A percentile compares a stretch with the other conserved stretches of the same genome.
phyloP scores from a whole-genome alignment of 2,797 vertebrate species.

The Darevskia nairensis region DNA sequence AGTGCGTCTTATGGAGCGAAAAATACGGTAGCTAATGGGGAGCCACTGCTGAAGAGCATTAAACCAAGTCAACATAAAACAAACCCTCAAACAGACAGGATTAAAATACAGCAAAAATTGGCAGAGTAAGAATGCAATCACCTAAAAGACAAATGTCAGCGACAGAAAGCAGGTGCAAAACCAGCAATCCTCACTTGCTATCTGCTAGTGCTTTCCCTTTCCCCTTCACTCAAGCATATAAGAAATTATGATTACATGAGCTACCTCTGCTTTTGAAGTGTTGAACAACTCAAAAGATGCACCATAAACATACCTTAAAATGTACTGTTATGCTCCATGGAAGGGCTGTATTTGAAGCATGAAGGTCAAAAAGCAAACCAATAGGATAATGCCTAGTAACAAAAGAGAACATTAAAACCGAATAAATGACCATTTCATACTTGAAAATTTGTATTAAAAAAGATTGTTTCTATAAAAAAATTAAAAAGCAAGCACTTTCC shows the following conservation, averaged over 20 bases:
- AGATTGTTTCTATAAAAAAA: not conserved
- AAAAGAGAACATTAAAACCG: slow-evolving; percentile 35
- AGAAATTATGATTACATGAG: slow-evolving; percentile 10
- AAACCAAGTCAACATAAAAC: not conserved
- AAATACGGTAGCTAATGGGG: no score
- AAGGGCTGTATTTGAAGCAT: slow-evolving; percentile 92
- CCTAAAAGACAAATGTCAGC: not conserved
- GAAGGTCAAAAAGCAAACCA: slow-evolving; percentile 96
- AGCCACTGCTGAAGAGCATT: not conserved
- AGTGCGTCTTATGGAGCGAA: no score
- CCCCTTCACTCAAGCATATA: not conserved
- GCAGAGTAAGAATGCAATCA: not conserved
- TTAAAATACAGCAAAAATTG: not conserved
- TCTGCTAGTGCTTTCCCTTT: not conserved
- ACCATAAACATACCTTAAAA: slow-evolving; percentile 92
- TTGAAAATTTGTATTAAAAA: not conserved
- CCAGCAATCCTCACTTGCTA: not conserved
- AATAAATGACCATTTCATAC: no score
- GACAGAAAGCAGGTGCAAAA: not conserved
- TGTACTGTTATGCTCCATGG: slow-evolving; percentile 98
- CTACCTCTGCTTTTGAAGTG: slow-evolving; percentile 5
- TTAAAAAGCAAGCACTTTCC: not conserved
- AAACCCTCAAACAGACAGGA: not conserved
- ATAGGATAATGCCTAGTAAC: slow-evolving; percentile 95
- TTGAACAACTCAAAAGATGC: slow-evolving; percentile 72